Evolutionary conservation across 2,113 vertebrate species (phyloP), one percentile per base, ranked within the genome.

Genomic region (Scatophagus argus): DNA sequence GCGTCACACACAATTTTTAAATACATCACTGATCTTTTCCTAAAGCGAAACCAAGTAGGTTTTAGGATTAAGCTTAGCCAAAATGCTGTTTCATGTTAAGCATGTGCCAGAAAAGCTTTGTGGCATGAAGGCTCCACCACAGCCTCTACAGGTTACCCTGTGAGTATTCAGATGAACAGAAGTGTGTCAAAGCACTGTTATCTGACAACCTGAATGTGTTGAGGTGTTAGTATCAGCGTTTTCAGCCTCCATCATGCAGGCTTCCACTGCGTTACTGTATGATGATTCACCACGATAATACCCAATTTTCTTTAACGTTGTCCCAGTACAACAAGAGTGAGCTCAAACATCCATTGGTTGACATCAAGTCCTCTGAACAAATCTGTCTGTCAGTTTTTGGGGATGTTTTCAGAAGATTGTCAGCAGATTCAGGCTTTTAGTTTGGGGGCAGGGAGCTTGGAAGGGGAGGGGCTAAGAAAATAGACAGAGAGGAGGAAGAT

Each of bases 331-430:
- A 67, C 59, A 41, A 27, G 49, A 36, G 29, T 44, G 38, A 81
- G 19, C 55, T 27, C 36, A 19, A 34, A 27, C 59, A 46, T 36
- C 49, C 2, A 11, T 49, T 27, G 31, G 71, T 80, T 38, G 27
- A 73, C 44, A 70, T 32, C 36, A 81, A 84, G 47, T 75, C 43
- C 27, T 41, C 38, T 31, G 38, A 73, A 65, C 34, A 73, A 62
- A 79, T 65, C 31, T 14, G 49, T 67, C 71, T 82, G 62, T 75
- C 79, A 63, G 49, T 41, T 82, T 77, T 31, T 2, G 27, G 14
- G 27, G 64, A 77, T 17, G 23, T 54, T 84, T 72, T 59, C 27
- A 51, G 44, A 27, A 46, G 66, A 76, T 67, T 76, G 41, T 13
- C 10, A 16, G 70, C 60, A 76, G 62, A 64, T 72, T 71, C 43